Percentiles rank a stretch among this genome's conserved stretches.
Evolutionary conservation across 2,113 vertebrate species (phyloP).

Genomic region (Platichthys flesus): DNA sequence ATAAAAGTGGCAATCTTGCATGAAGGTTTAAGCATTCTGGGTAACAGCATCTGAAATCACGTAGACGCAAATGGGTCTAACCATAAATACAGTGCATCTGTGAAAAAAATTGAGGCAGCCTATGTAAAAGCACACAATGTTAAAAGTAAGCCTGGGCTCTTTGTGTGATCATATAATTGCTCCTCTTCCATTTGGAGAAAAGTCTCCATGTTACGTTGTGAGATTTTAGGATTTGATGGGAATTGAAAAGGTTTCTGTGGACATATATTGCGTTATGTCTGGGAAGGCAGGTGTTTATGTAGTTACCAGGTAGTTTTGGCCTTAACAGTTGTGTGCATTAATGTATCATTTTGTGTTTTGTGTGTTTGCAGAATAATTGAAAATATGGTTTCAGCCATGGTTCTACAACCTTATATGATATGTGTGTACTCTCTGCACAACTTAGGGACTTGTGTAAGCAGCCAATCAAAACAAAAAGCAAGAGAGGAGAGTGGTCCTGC

Average conservation of each 20-base stretch:
- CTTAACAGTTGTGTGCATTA: neutral
- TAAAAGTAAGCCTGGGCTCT: slow-evolving; percentile 18
- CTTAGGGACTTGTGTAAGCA: neutral
- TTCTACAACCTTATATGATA: neutral
- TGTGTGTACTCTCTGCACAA: neutral
- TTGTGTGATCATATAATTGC: slow-evolving; percentile 35
- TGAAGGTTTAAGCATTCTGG: slow-evolving; percentile 67
- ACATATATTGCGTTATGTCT: slow-evolving; percentile 1
- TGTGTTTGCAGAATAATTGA: neutral
- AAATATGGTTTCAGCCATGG: neutral
- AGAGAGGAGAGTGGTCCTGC: neutral
- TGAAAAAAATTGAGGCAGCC: slow-evolving; percentile 56
- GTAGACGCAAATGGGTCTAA: slow-evolving; percentile 65
- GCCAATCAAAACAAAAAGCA: slow-evolving; percentile 10
- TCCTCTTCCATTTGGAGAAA: slow-evolving; percentile 6
- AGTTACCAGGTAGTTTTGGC: neutral
- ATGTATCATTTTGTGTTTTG: neutral
- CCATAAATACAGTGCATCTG: slow-evolving; percentile 52
- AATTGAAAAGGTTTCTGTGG: slow-evolving; percentile 1
- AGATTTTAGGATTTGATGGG: slow-evolving; percentile 8
- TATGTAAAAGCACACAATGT: slow-evolving; percentile 40
- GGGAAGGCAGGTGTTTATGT: neutral
- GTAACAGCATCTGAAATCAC: slow-evolving; percentile 66
- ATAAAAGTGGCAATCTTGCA: slow-evolving; percentile 67
- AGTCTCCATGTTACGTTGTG: slow-evolving; percentile 9